Evolutionary conservation across 2,113 vertebrate species (phyloP), one percentile per base, ranked within the genome.

Genomic region (Gobio gobio): DNA sequence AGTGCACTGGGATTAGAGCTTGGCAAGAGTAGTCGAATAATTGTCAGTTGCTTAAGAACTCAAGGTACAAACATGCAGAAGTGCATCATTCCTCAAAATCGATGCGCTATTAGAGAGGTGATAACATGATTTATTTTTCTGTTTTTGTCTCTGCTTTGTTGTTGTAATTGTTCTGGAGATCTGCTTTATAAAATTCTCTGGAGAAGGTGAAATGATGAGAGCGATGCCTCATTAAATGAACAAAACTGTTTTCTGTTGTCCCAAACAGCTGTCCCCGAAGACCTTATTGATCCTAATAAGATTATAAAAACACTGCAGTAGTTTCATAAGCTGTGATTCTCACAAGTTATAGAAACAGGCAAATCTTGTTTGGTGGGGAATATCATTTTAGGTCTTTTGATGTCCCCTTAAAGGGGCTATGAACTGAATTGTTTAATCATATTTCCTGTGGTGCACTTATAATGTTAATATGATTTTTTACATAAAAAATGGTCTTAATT

Each of bases 161-260:
- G 36, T 82, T 88, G 77, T 85, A 85, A 54, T 85, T 83, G 79
- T 85, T 83, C 45, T 82, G 40, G 56, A 59, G 73, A 83, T 85
- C 40, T 81, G 61, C 73, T 87, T 85, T 85, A 72, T 83, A 51
- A 73, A 61, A 72, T 85, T 45, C 83, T 26, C 73, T 58, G 64
- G 87, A 73, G 85, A 51, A 58, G 74, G 14, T 78, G 64, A 83
- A 51, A 83, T 83, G 40, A 72, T 82, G 83, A 87, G 74, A 85
- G 83, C 51, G 84, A 82, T 83, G 33, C 54, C 74, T 85, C 63
- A 85, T 88, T 88, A 85, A 64, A 68, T 83, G 74, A 85, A 85
- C 79, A 83, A 49, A 78, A 72, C 58, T 88, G 22, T 85, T 83
- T 88, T 85, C 14, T 40, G 74, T 72, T 83, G 81, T 56, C 66